These are phyloP conservation scores for Periphyllus acericola DNA, from an alignment of 2,888 invertebrate species.

Conservation along the genomic window DNA sequence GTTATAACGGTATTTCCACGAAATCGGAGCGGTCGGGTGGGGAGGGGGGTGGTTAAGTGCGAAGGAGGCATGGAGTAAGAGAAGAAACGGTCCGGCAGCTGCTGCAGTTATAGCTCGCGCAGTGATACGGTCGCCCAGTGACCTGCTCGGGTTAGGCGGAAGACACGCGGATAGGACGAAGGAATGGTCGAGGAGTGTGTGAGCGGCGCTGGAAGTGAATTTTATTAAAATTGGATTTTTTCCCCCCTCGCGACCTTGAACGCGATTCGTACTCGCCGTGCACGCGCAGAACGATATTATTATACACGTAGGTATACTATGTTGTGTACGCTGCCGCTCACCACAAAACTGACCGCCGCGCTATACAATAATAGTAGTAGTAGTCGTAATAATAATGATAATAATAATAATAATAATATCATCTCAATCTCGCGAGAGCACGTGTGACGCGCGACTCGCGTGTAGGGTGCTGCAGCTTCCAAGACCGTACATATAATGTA, in stretches of 20 bases:
- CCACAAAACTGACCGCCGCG: no score
- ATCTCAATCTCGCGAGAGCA: background rate
- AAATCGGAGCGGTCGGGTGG: background rate
- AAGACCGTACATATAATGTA: no score
- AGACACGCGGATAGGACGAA: background rate
- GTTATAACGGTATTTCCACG: background rate
- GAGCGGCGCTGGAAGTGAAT: background rate
- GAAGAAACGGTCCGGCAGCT: background rate
- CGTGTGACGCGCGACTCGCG: constrained; percentile 22
- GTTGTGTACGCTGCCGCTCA: no score
- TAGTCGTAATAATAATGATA: no score
- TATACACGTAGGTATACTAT: background rate
- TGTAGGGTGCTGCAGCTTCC: background rate
- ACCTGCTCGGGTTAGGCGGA: background rate
- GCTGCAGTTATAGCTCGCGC: background rate
- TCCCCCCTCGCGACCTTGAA: background rate
- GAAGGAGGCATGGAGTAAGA: background rate
- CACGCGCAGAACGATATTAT: background rate
- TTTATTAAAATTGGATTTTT: constrained; percentile 42
- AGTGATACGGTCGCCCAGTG: background rate
- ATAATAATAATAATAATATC: no score
- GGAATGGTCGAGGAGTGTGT: no score
- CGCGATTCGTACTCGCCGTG: constrained; percentile 4
- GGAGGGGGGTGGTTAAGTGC: background rate
- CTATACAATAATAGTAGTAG: no score